Evolutionary conservation across 2,888 invertebrate species (phyloP), one percentile per base, ranked within the genome.

Genomic region (Furcula furcula): DNA sequence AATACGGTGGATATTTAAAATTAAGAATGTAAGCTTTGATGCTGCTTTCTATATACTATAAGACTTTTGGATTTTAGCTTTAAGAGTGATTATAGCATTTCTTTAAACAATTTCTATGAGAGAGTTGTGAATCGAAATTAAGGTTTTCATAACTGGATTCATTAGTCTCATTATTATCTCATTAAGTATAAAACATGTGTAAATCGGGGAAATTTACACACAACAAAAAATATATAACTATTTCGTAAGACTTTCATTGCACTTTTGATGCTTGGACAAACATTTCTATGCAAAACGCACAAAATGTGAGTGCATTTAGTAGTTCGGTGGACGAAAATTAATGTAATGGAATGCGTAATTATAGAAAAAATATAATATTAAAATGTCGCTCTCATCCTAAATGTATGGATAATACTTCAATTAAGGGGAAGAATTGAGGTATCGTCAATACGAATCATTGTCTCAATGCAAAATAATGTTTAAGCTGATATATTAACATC

Each of bases 131-230:
- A 72, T 77, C 69, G 70, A 72, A 62, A 53, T 63, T 74, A 71
- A 70, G 58, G 38, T 44, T 50, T 64, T 46, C 50, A 36, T 58
- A 46, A 48, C 52, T 60, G 58, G 51, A 42, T 72, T 59, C 46
- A 59, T 41, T 72, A 69, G 55, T 62, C 49, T 55, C 46, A 43
- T 68, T 69, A 70, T 61, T 63, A 54, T 65, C 46, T 51, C 61
- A 59, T 50, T 55, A 40, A 51, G 36, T 34, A 37, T 46, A 31
- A 43, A 40, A 45, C 63, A n/a, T 78, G 85, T 88, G 88, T 87
- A 85, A 87, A 79, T 50, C 45, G 88, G 88, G 88, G 88, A 88
- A 87, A 74, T 87, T 87, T 87, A 87, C 88, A 88, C 85, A 78
- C 53, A 41, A 7, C 34, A 34, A 37, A 32, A 38, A 16, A 31